These are phyloP conservation scores for Hormaphis cornu DNA, from an alignment of 1,140 invertebrate species.

Conservation along the genomic window DNA sequence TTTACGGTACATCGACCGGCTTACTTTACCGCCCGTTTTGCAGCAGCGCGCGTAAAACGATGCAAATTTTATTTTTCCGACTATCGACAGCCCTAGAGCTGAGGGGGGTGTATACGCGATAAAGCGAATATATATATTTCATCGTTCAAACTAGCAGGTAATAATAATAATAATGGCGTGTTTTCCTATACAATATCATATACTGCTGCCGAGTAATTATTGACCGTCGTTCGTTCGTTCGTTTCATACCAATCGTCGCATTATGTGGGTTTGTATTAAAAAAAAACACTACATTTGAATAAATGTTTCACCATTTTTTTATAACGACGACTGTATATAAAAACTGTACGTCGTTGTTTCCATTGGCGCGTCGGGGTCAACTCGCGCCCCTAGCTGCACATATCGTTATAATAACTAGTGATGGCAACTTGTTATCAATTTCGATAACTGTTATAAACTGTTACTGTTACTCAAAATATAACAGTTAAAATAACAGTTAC, in stretches of 20 bases:
- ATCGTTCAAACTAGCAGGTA: conserved; percentile 1
- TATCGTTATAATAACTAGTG: too few relatives aligned
- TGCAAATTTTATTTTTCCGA: conserved; percentile 14
- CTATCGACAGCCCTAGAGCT: not conserved
- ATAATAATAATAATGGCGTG: conserved; percentile 27
- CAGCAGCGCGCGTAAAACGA: conserved; percentile 10
- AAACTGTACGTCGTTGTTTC: too few relatives aligned
- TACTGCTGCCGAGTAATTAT: not conserved
- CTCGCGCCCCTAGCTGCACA: too few relatives aligned
- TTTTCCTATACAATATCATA: not conserved
- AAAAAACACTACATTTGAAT: not conserved
- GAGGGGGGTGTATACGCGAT: too few relatives aligned
- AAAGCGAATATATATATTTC: conserved; percentile 18
- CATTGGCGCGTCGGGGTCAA: not conserved
- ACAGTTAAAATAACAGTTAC: too few relatives aligned
- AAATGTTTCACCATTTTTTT: not conserved
- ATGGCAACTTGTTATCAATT: too few relatives aligned
- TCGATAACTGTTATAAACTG: too few relatives aligned
- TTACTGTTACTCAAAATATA: too few relatives aligned
- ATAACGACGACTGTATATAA: too few relatives aligned
- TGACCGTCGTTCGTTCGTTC: not conserved
- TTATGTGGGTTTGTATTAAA: not conserved
- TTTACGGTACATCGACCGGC: not conserved
- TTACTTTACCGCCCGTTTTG: conserved; percentile 12
- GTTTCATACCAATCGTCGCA: too few relatives aligned